Base-by-base conservation (phyloP, 2,113 vertebrate species). In the Takifugu bimaculatus region DNA sequence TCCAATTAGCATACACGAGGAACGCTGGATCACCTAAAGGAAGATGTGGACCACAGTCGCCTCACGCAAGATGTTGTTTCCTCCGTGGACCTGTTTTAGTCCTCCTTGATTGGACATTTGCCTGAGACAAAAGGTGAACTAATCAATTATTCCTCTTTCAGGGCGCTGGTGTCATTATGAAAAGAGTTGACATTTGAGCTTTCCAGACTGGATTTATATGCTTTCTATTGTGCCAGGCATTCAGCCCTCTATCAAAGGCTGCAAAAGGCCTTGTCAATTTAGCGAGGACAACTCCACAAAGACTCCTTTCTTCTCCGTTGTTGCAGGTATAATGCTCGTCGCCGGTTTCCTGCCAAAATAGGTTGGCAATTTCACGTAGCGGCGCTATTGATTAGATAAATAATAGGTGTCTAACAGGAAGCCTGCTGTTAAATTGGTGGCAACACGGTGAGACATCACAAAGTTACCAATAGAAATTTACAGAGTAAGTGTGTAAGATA, bases 101-200 rank as follows among this genome's bases (percentile, higher is more conserved):
- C 95, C 90, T 92, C 93, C 91, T 90, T 90, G 94, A 95, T 96
- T 91, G 94, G 95, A 96, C 94, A 96, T 94, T 93, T 94, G 91
- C 92, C 86, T 87, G 88, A 96, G 92, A 96, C 95, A 97, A 97
- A 85, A 95, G 94, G 94, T 94, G 92, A 94, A 42, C 92, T 92
- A 92, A 96, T 94, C 94, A 95, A 96, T 96, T 95, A 94, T 96
- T 96, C 93, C 94, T 93, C 89, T 89, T 35, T 73, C 91, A 91
- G 92, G 90, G 92, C 29, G 27, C 80, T 85, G 90, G 86, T 92
- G 89, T 92, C 92, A 92, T 91, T 93, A 92, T 95, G 94, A 95
- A 96, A 97, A 93, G 89, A 86, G 91, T 90, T 96, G 95, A 97
- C 96, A 96, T 97, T 96, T 96, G 93, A 95, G 95, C 93, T 94